Base-by-base conservation (phyloP, 2,797 vertebrate species). In the Trachops cirrhosus region DNA sequence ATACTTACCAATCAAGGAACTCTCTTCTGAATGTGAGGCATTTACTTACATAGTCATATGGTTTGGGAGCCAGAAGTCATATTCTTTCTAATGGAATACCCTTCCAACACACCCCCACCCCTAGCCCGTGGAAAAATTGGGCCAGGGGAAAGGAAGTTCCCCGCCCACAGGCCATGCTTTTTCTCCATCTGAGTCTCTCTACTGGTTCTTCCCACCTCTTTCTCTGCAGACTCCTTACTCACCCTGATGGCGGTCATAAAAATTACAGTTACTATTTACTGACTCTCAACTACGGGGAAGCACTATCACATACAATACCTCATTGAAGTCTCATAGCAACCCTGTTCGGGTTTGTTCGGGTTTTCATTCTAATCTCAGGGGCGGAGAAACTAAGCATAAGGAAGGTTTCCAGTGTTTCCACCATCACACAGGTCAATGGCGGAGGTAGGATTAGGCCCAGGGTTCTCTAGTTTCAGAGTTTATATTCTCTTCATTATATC, bases 321-420 rank as follows among this genome's bases (percentile, higher is more conserved):
- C 26, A 67, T 80, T 73, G 84, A 75, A 88, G 86, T 39, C 24
- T 93, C n/a, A 50, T 46, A 71, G 86, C 22, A 74, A 77, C 9
- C 5, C 29, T 57, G 11, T 44, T 44, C 32, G 92, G 39, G 26
- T 59, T 52, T 54, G 26, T 57, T 50, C 52, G n/a, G 48, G 46
- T 32, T 93, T 90, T 94, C 16, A 87, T 67, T 67, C 74, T 79
- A 67, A 96, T 80, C 19, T 95, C 75, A 44, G 22, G 9, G 44
- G 75, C 80, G 83, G 71, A 79, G 79, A 89, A 84, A 83, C 26
- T n/a, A 34, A 86, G 44, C 26, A n/a, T 34, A 75, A n/a, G 39
- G 73, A 90, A 86, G 41, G 21, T 44, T 73, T 68, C 41, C 26
- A 71, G 0, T 70, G 54, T 79, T 64, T 78, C 19, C 21, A 80